Evolutionary conservation across 1,140 invertebrate species (phyloP).

Genomic region (Drosophila suzukii): DNA sequence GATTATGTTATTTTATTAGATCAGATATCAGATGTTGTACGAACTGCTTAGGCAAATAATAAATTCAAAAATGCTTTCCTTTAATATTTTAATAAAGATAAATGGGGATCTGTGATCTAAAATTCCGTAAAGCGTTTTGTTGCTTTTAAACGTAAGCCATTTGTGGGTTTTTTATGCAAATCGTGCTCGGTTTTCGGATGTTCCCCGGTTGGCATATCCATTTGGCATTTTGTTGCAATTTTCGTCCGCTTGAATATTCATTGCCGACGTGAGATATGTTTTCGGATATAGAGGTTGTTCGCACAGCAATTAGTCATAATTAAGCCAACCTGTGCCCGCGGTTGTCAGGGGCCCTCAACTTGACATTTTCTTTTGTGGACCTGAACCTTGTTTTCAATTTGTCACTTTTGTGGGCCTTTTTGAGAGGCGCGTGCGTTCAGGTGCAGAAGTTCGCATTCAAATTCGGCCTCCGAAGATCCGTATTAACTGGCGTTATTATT

Average conservation of each 20-base stretch:
- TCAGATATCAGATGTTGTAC: no score
- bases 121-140: constrained; percentile 6
- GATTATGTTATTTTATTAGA: no score
- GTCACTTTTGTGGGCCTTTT: constrained; percentile 28
- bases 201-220: constrained; percentile 1
- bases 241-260: constrained; percentile 29
- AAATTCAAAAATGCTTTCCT: no score
- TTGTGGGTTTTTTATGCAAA: constrained; percentile 29
- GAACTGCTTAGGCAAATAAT: no score
- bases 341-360: constrained; percentile 52
- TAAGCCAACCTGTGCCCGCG: constrained; percentile 55
- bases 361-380: constrained; percentile 53
- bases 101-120: neutral
- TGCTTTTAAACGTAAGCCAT: constrained; percentile 19
- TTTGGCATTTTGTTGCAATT: constrained; percentile 39
- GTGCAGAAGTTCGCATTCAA: constrained; percentile 15
- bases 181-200: neutral
- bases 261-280: neutral
- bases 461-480: constrained; percentile 29
- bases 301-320: constrained; percentile 71
- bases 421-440: constrained; percentile 30
- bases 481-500: constrained; percentile 34
- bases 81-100: no score
- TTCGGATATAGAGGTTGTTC: constrained; percentile 38
- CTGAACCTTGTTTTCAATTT: constrained; percentile 25